Base-by-base conservation (phyloP, 2,797 vertebrate species). In the Silurus lanzhouensis region DNA sequence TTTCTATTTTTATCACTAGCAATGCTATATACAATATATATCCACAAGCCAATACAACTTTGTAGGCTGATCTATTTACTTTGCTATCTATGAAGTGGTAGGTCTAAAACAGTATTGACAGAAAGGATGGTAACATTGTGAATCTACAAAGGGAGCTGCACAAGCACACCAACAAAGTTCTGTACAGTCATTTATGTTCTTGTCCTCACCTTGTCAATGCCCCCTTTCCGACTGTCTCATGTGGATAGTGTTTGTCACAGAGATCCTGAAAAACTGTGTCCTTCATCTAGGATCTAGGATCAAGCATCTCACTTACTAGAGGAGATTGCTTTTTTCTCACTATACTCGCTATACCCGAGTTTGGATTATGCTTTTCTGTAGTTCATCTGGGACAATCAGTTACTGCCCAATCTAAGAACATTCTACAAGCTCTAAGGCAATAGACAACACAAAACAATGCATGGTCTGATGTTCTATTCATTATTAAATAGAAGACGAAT, bases 191-290 rank as follows among this genome's bases (percentile, higher is more conserved):
- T 82, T 84, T 72, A 31, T 82, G 66, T 44, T 83, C 20, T 63
- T 61, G 61, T 85, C 67, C 61, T 68, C 77, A 82, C 75, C 81
- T 79, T 55, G 17, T 71, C 48, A 68, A 57, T 9, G 6, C 6
- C 66, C 66, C 77, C 70, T 76, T 81, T 71, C 75, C 83, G 66
- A 60, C 75, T 82, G 86, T 80, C 85, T 82, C 52, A 52, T 68
- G 48, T 60, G 86, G 81, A 64, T 84, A 84, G 75, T 85, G 63
- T 82, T 90, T 85, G 81, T 76, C 70, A 78, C 27, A 55, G 44
- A 81, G 83, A 83, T 86, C 77, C 83, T 86, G 80, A 88, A 81
- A 81, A 81, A 86, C 60, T 85, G 60, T 71, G 68, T 25, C 55
- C 9, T 85, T 46, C 79, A 72, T 60, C 74, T 68, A 44, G 27